Base-by-base conservation (phyloP, 2,888 invertebrate genomes). In the Nomada fucata region DNA sequence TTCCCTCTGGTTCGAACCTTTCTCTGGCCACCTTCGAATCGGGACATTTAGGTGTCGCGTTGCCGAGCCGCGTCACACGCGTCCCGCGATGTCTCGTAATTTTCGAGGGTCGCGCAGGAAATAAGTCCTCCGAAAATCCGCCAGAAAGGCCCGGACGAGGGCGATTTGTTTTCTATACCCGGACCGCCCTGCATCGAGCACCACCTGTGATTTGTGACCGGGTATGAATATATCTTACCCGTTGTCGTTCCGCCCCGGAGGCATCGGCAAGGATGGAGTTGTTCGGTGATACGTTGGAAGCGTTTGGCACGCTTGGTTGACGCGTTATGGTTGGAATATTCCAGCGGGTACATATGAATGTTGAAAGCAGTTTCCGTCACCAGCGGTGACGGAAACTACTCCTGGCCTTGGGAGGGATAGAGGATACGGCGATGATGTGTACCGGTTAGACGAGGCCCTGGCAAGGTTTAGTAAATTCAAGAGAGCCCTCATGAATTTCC, bases 401-500 rank as follows among this genome's bases (percentile, higher is more conserved):
- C 26, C 26, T 26, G 26, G 26, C 26, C 26, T 2, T 26, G 26
- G 9, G 52, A 3, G 10, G 52, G 52, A 0, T 29, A 13, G n/a
- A 15, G 50, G 23, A 52, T 52, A 52, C 20, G 52, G 18, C 52
- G 52, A n/a, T 20, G 36, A 10, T 11, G 67, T 52, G 23, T 44
- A 42, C 18, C 23, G 60, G 53, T 75, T 68, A n/a, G 68, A 63
- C 47, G 52, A 52, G 50, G 42, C 78, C 10, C 60, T 50, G 44
- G 65, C 52, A 18, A n/a, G 55, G 61, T 63, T 63, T 42, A 60
- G 71, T 68, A 83, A 87, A 87, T 87, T 87, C 87, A 87, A 87
- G 80, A 77, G 79, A 70, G 77, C 76, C 73, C 87, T 85, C 85
- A 83, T 87, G 85, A 87, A 87, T 87, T 87, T 85, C 87, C 81